phyloP scores from a whole-genome alignment of 2,888 invertebrate species.

The Elmis aenea region DNA sequence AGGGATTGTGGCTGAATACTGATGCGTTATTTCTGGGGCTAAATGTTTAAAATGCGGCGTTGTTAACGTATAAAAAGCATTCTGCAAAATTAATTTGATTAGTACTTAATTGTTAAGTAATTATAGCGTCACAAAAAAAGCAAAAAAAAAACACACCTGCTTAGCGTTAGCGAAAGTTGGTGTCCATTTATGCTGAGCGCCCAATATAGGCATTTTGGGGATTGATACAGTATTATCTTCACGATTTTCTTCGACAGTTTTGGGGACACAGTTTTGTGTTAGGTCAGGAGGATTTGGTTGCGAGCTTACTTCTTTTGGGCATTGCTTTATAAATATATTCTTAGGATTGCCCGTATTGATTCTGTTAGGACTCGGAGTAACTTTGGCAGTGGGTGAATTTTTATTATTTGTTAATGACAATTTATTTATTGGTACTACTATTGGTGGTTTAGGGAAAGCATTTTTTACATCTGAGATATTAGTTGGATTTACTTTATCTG shows the following conservation, averaged over 20 bases:
- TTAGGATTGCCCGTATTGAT: slow-evolving; percentile 10
- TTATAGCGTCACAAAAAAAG: slow-evolving; percentile 1
- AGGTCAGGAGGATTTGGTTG: not conserved
- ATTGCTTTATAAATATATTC: slow-evolving; percentile 2
- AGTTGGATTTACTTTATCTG: slow-evolving; percentile 3
- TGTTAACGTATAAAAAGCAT: slow-evolving; percentile 48
- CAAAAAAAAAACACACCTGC: slow-evolving; percentile 38
- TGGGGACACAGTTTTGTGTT: slow-evolving; percentile 5
- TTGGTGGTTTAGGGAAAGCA: too few relatives aligned
- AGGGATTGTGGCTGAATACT: slow-evolving; percentile 52
- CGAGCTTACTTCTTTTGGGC: slow-evolving; percentile 3
- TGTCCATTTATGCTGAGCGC: slow-evolving; percentile 31
- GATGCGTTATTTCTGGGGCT: slow-evolving; percentile 46
- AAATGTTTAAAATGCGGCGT: slow-evolving; percentile 56
- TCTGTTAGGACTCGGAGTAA: slow-evolving; percentile 53
- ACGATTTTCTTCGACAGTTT: slow-evolving; percentile 7
- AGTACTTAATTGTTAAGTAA: slow-evolving; percentile 5
- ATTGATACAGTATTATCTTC: too few relatives aligned
- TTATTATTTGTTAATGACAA: slow-evolving; percentile 36
- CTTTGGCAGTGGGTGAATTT: slow-evolving; percentile 50
- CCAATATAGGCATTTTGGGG: slow-evolving; percentile 43
- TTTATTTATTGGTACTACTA: too few relatives aligned
- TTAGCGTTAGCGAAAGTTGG: slow-evolving; percentile 27
- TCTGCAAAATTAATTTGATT: slow-evolving; percentile 39
- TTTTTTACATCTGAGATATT: not conserved